These are phyloP conservation scores for Rallus limicola DNA, from an alignment of 2,113 vertebrate genomes.

Conservation along the genomic window DNA sequence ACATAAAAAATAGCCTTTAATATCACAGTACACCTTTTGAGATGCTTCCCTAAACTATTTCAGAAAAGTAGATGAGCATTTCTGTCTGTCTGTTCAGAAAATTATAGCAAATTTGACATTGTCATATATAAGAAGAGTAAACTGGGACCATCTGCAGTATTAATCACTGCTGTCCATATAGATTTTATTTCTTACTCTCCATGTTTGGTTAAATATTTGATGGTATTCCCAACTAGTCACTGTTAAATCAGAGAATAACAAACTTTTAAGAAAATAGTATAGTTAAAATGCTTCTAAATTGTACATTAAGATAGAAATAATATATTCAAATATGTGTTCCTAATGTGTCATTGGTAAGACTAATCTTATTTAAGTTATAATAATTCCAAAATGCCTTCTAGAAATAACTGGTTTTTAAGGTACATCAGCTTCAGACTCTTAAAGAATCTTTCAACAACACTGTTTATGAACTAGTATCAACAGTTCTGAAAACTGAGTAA, in stretches of 20 bases:
- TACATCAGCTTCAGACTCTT: not conserved
- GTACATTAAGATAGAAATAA: not conserved
- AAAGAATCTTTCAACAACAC: not conserved
- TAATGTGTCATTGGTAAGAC: not conserved
- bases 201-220: not conserved
- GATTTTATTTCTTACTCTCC: not conserved
- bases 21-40: slow-evolving; percentile 65
- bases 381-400: not conserved
- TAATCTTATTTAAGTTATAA: not conserved
- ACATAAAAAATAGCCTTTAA: slow-evolving; percentile 69
- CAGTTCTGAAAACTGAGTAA: not conserved
- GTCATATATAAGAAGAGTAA: not conserved
- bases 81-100: slow-evolving; percentile 12
- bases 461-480: not conserved
- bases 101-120: not conserved
- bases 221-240: not conserved
- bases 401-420: not conserved
- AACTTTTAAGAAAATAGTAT: not conserved
- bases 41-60: slow-evolving; percentile 55
- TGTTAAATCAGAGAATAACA: not conserved
- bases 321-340: not conserved
- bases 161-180: not conserved
- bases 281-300: not conserved
- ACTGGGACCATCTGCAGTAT: not conserved
- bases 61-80: slow-evolving; percentile 53